Conservation (phyloP, 2,888 invertebrate species). For the Horisme vitalbata region DNA sequence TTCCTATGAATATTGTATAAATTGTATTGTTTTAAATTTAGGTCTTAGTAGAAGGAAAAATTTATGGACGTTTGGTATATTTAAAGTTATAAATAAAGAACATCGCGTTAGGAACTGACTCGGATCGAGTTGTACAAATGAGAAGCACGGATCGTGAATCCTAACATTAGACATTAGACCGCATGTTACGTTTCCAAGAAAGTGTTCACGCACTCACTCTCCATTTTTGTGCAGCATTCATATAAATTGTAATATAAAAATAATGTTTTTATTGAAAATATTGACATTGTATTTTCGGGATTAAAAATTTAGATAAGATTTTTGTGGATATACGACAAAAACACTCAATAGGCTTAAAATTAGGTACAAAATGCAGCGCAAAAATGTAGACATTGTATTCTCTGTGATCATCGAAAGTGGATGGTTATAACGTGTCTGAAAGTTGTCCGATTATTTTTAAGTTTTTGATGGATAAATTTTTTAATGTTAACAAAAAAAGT, state of each 20-base stretch:
- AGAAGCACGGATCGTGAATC: constrained; percentile 80
- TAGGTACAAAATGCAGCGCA: constrained; percentile 43
- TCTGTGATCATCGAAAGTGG: constrained; percentile 79
- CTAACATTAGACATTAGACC: constrained; percentile 79
- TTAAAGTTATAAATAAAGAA: constrained; percentile 77
- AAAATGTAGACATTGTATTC: constrained; percentile 50
- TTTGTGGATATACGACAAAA: constrained; percentile 48
- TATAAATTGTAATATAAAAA: constrained; percentile 39
- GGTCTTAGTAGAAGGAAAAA: constrained; percentile 81
- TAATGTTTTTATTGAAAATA: constrained; percentile 49
- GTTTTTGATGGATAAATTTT: constrained; percentile 71
- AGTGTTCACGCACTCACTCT: constrained; percentile 67
- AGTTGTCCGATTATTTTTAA: constrained; percentile 72
- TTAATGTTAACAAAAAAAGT: constrained; percentile 61
- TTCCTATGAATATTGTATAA: constrained; percentile 83
- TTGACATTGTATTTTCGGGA: constrained; percentile 62
- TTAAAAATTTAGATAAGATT: constrained; percentile 51
- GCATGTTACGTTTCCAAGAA: constrained; percentile 80
- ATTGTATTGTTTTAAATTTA: constrained; percentile 82
- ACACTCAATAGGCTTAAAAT: constrained; percentile 43
- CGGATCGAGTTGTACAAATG: constrained; percentile 71
- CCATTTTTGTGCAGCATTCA: constrained; percentile 48
- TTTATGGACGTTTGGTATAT: constrained; percentile 82
- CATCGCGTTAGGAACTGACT: constrained; percentile 72
- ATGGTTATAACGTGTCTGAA: constrained; percentile 72